These are phyloP conservation scores for Todiramphus chloris DNA, from an alignment of 2,113 vertebrate species.

Conservation along the genomic window DNA sequence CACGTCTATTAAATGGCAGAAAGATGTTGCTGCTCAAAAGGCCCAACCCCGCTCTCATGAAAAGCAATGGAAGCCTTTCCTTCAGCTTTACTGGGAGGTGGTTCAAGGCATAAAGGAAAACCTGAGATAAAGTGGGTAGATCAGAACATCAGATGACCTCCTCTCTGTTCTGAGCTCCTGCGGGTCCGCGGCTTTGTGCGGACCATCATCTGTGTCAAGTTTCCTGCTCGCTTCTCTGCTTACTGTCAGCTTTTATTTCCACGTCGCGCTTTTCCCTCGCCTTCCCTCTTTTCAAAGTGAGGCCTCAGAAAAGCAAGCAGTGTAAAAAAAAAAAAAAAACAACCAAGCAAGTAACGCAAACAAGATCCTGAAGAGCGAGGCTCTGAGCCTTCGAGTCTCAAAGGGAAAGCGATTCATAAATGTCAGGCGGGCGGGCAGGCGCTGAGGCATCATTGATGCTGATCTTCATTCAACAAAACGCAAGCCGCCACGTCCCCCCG, in stretches of 20 bases:
- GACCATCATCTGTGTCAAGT: rapidly evolving
- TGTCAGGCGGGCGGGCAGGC: neutral
- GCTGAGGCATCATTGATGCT: conserved; percentile 9
- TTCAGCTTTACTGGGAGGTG: neutral
- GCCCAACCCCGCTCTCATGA: neutral
- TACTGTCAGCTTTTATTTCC: neutral
- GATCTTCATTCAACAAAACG: conserved; percentile 20
- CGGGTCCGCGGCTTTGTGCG: neutral
- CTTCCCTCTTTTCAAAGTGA: neutral
- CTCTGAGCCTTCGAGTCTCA: neutral
- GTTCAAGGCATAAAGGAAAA: neutral
- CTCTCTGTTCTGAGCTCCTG: neutral
- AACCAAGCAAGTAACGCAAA: neutral
- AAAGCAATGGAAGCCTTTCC: neutral
- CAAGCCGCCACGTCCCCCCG: neutral
- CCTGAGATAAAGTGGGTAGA: rapidly evolving
- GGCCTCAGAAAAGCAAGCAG: neutral
- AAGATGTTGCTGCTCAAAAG: neutral
- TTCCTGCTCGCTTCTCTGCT: neutral
- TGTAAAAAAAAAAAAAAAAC: neutral
- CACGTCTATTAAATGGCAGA: neutral
- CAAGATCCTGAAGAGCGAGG: neutral
- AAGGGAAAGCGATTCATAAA: neutral
- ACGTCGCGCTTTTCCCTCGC: rapidly evolving
- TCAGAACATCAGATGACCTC: neutral